These are phyloP conservation scores for Drosophila rhopaloa DNA, from an alignment of 1,140 invertebrate genomes.

Conservation along the genomic window DNA sequence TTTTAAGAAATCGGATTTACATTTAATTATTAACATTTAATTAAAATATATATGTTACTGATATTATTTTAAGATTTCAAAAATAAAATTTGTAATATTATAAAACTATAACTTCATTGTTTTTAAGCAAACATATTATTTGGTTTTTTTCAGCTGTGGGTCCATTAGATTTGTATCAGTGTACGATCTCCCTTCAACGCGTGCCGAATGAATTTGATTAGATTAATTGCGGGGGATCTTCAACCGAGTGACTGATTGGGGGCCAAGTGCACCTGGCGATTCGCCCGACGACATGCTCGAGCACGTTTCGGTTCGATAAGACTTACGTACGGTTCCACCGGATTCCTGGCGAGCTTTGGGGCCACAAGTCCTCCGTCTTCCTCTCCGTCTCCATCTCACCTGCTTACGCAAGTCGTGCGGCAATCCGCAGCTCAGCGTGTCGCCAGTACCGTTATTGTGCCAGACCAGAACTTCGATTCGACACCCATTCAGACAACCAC, in stretches of 20 bases:
- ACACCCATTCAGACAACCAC: neutral
- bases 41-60: too few relatives aligned
- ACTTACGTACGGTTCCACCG: conserved; percentile 26
- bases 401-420: conserved; percentile 69
- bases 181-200: conserved; percentile 8
- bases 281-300: conserved; percentile 44
- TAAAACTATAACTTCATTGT: too few relatives aligned
- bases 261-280: conserved; percentile 26
- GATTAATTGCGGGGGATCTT: conserved; percentile 32
- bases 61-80: too few relatives aligned
- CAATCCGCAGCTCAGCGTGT: conserved; percentile 58
- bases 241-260: conserved; percentile 28
- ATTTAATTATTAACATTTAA: too few relatives aligned
- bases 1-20: too few relatives aligned
- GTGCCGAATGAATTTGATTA: conserved; percentile 29
- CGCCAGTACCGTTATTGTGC: conserved; percentile 65
- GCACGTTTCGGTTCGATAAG: conserved; percentile 66
- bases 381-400: conserved; percentile 14
- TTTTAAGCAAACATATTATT: too few relatives aligned
- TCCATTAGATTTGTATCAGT: neutral
- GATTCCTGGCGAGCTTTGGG: conserved; percentile 23
- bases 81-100: too few relatives aligned
- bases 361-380: conserved; percentile 20
- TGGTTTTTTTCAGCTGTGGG: too few relatives aligned
- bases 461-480: conserved; percentile 11